A percentile compares a stretch with the other conserved stretches of the same genome.
These are phyloP conservation scores for Paratrypauchen microcephalus DNA, from an alignment of 2,797 vertebrate species.

Conservation along the genomic window DNA sequence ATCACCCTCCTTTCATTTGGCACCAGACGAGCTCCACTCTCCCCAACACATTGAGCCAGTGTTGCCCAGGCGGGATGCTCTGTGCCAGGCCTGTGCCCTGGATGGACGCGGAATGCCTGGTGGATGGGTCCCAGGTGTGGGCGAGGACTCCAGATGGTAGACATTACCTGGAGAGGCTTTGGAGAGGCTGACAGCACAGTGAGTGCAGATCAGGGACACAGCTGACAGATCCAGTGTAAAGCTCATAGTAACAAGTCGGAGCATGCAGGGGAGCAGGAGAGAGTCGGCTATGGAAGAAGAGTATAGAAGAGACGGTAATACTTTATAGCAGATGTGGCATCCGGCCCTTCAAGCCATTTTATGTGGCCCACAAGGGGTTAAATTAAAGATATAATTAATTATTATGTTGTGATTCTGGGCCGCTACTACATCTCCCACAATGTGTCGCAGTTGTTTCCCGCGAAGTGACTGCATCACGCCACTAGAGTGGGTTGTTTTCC, in stretches of 20 bases:
- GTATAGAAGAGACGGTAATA: background rate
- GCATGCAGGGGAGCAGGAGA: background rate
- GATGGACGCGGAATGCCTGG: slow-evolving; percentile 35
- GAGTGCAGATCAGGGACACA: slow-evolving; percentile 38
- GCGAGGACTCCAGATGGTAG: slow-evolving; percentile 63
- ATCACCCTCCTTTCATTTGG: background rate
- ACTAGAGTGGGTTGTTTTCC: too few relatives aligned
- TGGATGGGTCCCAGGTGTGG: slow-evolving; percentile 50
- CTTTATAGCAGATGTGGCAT: too few relatives aligned
- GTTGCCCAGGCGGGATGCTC: slow-evolving; percentile 42
- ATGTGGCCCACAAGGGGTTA: too few relatives aligned
- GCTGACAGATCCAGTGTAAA: slow-evolving; percentile 37
- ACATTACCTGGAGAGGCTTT: slow-evolving; percentile 48
- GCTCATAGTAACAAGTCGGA: slow-evolving; percentile 14
- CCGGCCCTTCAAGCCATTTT: too few relatives aligned
- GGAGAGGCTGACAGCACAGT: slow-evolving; percentile 35
- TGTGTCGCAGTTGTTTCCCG: too few relatives aligned
- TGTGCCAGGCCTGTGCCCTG: slow-evolving; percentile 31
- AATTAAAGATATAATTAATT: too few relatives aligned
- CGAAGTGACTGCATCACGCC: too few relatives aligned
- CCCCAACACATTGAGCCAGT: slow-evolving; percentile 18
- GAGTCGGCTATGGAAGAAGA: background rate
- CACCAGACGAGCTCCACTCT: slow-evolving; percentile 20
- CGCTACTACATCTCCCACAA: too few relatives aligned
- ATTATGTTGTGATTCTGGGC: too few relatives aligned